Conservation (phyloP, 2,888 invertebrate species). For the Baccha elongata region DNA sequence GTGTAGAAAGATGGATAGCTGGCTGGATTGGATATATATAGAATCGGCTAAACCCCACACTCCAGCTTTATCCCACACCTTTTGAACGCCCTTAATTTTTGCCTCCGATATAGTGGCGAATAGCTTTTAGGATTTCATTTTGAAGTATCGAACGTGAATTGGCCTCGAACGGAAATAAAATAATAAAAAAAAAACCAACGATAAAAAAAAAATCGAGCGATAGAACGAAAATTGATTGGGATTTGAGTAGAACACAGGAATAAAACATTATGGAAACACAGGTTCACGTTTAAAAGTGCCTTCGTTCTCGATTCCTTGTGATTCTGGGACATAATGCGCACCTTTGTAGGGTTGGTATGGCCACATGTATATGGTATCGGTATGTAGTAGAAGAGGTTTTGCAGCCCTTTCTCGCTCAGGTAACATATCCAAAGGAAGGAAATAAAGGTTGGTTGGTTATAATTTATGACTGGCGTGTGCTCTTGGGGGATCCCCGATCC, state of each 20-base stretch:
- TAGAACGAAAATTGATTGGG: slow-evolving; percentile 72
- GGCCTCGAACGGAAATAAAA: no score
- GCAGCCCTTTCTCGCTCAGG: slow-evolving; percentile 36
- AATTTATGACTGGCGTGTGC: slow-evolving; percentile 75
- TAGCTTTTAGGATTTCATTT: slow-evolving; percentile 56
- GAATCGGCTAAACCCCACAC: slow-evolving; percentile 20
- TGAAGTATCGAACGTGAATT: slow-evolving; percentile 54
- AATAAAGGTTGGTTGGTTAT: slow-evolving; percentile 69
- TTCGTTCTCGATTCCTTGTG: slow-evolving; percentile 41
- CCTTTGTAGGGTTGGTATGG: slow-evolving; percentile 23
- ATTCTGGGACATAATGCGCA: slow-evolving; percentile 60
- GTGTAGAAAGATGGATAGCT: slow-evolving; percentile 63
- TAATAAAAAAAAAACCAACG: slow-evolving; percentile 30
- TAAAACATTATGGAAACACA: slow-evolving; percentile 72
- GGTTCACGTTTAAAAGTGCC: slow-evolving; percentile 73
- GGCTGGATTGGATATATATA: no score
- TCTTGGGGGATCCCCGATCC: slow-evolving; percentile 58
- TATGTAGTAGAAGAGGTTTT: neutral
- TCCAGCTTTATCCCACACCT: slow-evolving; percentile 10
- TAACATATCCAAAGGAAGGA: slow-evolving; percentile 23
- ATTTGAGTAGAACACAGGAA: slow-evolving; percentile 72
- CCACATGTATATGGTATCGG: neutral
- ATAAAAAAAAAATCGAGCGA: slow-evolving; percentile 67
- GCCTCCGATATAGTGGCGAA: slow-evolving; percentile 42
- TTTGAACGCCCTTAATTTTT: slow-evolving; percentile 50